Conservation (phyloP, 2,113 vertebrate genomes). For the Hypocryptadius cinnamomeus region DNA sequence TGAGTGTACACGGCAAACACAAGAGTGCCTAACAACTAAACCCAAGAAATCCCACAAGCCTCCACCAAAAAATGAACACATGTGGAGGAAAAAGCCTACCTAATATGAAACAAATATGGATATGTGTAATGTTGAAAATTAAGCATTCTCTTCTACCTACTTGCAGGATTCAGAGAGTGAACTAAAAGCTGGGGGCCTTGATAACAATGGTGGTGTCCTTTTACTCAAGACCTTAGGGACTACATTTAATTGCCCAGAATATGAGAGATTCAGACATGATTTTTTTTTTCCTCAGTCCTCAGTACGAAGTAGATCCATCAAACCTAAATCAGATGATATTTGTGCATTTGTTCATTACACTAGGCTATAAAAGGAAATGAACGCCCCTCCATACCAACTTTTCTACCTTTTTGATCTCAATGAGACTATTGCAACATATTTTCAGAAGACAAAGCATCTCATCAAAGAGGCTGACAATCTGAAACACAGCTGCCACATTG, state of each 20-base stretch:
- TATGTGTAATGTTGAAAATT: background rate
- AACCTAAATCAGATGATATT: background rate
- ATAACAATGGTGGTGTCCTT: background rate
- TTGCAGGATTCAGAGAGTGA: background rate
- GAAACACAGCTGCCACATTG: constrained; percentile 22
- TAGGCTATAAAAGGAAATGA: background rate
- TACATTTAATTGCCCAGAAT: background rate
- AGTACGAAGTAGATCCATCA: background rate
- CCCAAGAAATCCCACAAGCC: background rate
- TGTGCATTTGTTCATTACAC: background rate
- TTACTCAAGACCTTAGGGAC: background rate
- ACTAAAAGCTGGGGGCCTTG: background rate
- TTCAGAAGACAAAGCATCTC: background rate
- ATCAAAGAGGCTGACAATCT: background rate
- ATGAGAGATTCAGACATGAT: background rate
- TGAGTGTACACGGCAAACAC: background rate
- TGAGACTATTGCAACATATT: background rate
- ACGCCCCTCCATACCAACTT: background rate
- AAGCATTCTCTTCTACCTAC: background rate
- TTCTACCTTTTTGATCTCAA: background rate
- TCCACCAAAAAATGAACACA: background rate
- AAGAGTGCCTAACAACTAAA: background rate
- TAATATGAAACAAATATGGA: background rate
- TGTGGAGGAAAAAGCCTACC: background rate
- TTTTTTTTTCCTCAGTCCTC: background rate